These are phyloP conservation scores for Matsumyia berberina DNA, from an alignment of 2,888 invertebrate genomes.

Conservation along the genomic window DNA sequence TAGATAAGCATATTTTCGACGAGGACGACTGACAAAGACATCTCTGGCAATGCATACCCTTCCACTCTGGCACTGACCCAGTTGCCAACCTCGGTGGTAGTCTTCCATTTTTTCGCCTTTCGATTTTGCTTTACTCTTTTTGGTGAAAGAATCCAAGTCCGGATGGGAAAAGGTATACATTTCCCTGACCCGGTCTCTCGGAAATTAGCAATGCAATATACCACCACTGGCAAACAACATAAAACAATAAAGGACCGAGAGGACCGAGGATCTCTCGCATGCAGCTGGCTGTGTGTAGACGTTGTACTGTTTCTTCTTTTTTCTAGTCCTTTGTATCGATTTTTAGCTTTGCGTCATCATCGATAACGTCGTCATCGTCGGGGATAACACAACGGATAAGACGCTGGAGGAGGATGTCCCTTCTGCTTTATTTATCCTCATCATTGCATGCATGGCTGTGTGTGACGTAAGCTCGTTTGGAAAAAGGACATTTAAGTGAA, in stretches of 20 bases:
- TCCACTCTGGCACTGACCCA: slow-evolving; percentile 44
- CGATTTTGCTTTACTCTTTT: slow-evolving; percentile 17
- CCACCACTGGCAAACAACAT: slow-evolving; percentile 54
- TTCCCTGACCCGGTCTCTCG: slow-evolving; percentile 57
- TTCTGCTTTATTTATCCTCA: slow-evolving; percentile 71
- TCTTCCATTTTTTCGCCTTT: slow-evolving; percentile 22
- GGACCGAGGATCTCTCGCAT: slow-evolving; percentile 17
- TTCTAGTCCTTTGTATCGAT: slow-evolving; percentile 44
- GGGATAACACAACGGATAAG: slow-evolving; percentile 64
- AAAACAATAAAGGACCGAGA: slow-evolving; percentile 62
- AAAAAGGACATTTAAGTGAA: slow-evolving; percentile 42
- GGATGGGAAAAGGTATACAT: slow-evolving; percentile 54
- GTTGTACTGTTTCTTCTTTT: neutral
- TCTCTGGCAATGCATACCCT: slow-evolving; percentile 3
- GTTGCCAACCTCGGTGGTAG: slow-evolving; percentile 34
- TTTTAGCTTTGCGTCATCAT: slow-evolving; percentile 68
- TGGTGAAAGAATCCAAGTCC: neutral
- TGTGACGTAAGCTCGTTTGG: slow-evolving; percentile 60
- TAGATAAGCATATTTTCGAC: slow-evolving; percentile 64
- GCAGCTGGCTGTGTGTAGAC: neutral
- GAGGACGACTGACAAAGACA: slow-evolving; percentile 52
- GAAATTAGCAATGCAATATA: slow-evolving; percentile 72
- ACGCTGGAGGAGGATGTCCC: slow-evolving; percentile 62
- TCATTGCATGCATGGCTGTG: slow-evolving; percentile 66
- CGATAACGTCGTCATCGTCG: slow-evolving; percentile 54